Conservation (phyloP, 30 jellyfish, hydroid and myxozoan genomes). For the Catostylus mosaicus region DNA sequence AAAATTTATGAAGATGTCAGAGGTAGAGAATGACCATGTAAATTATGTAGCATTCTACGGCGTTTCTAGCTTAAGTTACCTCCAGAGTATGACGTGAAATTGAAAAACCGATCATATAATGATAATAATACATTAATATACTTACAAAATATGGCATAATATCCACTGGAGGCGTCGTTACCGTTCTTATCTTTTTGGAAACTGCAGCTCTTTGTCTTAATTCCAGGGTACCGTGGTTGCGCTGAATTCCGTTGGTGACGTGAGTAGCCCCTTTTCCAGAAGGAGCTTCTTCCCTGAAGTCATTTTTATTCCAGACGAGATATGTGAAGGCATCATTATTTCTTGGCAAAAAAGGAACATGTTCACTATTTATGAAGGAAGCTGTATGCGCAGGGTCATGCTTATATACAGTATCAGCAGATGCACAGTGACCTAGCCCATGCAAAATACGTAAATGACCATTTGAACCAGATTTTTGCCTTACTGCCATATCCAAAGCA, state of each 20-base stretch:
- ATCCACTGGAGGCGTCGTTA: conserved; percentile 8
- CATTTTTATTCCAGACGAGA: conserved; percentile 56
- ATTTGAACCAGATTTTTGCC: conserved; percentile 47
- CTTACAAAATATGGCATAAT: conserved; percentile 15
- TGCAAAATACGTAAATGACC: conserved; percentile 9
- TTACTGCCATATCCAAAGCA: conserved; percentile 61
- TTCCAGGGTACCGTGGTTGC: background rate
- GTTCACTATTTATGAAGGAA: conserved; percentile 4
- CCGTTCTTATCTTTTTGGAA: conserved; percentile 23
- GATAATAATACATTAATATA: too few relatives aligned
- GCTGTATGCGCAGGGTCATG: conserved; percentile 47
- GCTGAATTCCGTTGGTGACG: conserved; percentile 62
- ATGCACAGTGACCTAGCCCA: conserved; percentile 56
- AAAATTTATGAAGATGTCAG: too few relatives aligned
- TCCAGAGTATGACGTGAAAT: too few relatives aligned
- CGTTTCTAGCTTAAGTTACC: too few relatives aligned
- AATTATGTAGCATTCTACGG: too few relatives aligned
- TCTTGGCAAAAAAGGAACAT: background rate
- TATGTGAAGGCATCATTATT: conserved; percentile 13
- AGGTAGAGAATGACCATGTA: too few relatives aligned
- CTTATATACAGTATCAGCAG: conserved; percentile 10
- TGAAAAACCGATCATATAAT: too few relatives aligned
- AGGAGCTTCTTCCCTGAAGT: conserved; percentile 62
- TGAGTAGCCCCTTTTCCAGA: conserved; percentile 61
- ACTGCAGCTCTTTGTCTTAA: background rate